Evolutionary conservation across 1,140 invertebrate genomes (phyloP).

Genomic region (Pinna nobilis): DNA sequence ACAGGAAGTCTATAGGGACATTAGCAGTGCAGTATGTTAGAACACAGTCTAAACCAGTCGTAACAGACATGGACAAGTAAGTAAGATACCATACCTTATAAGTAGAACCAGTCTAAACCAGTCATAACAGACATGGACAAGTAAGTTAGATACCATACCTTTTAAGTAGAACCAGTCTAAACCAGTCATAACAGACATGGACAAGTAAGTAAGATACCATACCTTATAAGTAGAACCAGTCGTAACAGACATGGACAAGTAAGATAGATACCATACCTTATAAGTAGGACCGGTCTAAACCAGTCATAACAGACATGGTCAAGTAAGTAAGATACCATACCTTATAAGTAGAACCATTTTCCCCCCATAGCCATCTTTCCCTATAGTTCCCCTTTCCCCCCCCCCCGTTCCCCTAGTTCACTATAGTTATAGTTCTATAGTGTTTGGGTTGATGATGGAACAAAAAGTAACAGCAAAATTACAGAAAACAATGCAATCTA

Average conservation of each 20-base stretch:
- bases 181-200: neutral
- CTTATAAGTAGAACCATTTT: neutral
- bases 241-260: neutral
- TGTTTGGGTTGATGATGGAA: too few relatives aligned
- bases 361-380: too few relatives aligned
- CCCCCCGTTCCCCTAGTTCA: too few relatives aligned
- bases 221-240: neutral
- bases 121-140: neutral
- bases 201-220: slow-evolving; percentile 40
- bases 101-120: neutral
- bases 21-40: slow-evolving; percentile 70
- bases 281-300: neutral
- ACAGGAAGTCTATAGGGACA: slow-evolving; percentile 81
- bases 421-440: too few relatives aligned
- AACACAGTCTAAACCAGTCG: slow-evolving; percentile 70
- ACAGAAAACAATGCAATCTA: too few relatives aligned
- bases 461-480: too few relatives aligned
- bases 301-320: neutral
- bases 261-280: neutral
- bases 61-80: slow-evolving; percentile 70
- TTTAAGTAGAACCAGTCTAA: neutral
- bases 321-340: slow-evolving; percentile 40
- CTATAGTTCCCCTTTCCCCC: too few relatives aligned
- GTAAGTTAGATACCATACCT: neutral
- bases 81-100: slow-evolving; percentile 15